phyloP scores from a whole-genome alignment of 2,888 invertebrate genomes.

The Cataglyphis cursor region DNA sequence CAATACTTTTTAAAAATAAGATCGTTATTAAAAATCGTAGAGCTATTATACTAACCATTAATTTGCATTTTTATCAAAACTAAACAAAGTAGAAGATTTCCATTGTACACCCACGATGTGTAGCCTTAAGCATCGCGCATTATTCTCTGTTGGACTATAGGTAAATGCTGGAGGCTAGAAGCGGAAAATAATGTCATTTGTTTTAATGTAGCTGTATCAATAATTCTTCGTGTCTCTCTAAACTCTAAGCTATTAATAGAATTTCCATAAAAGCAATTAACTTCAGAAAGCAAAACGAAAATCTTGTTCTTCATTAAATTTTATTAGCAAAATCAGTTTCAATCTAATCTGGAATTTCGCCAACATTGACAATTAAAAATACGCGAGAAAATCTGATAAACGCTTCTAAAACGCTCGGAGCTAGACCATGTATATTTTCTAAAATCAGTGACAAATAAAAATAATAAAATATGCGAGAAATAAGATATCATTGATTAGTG shows the following conservation, averaged over 20 bases:
- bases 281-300: neutral
- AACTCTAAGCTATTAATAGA: constrained; percentile 16
- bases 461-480: neutral
- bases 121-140: neutral
- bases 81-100: neutral
- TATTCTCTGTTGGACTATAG: neutral
- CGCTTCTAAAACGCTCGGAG: neutral
- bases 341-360: neutral
- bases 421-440: neutral
- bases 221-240: neutral
- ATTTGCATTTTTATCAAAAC: neutral
- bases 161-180: neutral
- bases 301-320: constrained; percentile 3
- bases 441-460: neutral
- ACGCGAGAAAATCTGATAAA: neutral
- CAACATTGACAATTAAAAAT: neutral
- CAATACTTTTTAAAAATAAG: neutral
- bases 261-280: constrained; percentile 1
- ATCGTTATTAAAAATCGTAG: neutral
- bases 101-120: neutral
- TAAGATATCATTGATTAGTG: neutral
- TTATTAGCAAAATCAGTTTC: neutral
- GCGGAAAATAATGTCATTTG: neutral
- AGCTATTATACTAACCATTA: constrained; percentile 1
- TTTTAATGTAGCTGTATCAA: neutral